Evolutionary conservation across 1,140 invertebrate genomes (phyloP).

Genomic region (Leguminivora glycinivorella): DNA sequence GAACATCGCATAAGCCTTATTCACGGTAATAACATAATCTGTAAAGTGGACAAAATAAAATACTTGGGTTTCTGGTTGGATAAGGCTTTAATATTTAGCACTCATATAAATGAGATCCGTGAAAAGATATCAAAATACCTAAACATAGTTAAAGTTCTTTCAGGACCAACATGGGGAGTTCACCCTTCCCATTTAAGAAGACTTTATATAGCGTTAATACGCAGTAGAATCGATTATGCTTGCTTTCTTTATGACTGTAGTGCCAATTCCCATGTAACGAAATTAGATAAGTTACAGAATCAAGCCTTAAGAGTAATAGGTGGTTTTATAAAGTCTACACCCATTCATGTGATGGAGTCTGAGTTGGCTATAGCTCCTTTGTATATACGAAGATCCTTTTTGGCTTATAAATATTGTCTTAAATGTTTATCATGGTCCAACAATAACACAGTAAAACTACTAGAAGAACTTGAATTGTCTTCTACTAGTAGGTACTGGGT

Average conservation of each 20-base stretch:
- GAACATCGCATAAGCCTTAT: not conserved
- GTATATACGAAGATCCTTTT: not conserved
- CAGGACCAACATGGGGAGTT: not conserved
- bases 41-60: conserved; percentile 12
- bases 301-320: too few relatives aligned
- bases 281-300: not conserved
- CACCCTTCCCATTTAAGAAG: too few relatives aligned
- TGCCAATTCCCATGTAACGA: not conserved
- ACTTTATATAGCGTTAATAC: not conserved
- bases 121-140: conserved; percentile 19
- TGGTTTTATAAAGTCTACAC: not conserved
- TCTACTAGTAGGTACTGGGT: not conserved
- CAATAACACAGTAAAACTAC: not conserved
- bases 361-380: not conserved
- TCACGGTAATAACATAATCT: not conserved
- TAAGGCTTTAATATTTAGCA: not conserved
- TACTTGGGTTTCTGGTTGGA: conserved; percentile 27
- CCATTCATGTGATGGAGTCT: not conserved
- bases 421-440: not conserved
- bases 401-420: not conserved
- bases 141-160: not conserved
- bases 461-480: not conserved
- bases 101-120: conserved; percentile 11
- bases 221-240: not conserved
- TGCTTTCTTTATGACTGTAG: not conserved